These are phyloP conservation scores for Rhynchotus rufescens DNA, from an alignment of 2,797 vertebrate species.

Conservation along the genomic window DNA sequence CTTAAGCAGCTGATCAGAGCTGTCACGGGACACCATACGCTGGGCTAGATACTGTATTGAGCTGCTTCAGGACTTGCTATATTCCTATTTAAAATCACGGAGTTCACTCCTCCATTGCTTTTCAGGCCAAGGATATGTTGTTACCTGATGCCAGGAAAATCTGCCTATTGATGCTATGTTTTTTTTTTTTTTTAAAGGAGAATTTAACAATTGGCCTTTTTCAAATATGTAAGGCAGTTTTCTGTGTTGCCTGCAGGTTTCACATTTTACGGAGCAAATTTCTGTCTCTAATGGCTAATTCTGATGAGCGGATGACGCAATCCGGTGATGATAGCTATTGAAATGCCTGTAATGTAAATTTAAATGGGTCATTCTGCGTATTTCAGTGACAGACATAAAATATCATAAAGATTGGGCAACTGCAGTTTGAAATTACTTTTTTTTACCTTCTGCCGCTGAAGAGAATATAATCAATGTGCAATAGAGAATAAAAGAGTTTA, in stretches of 20 bases:
- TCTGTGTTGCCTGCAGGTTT: slow-evolving; percentile 33
- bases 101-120: slow-evolving; percentile 9
- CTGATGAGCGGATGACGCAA: slow-evolving; percentile 30
- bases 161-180: neutral
- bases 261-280: slow-evolving; percentile 47
- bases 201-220: slow-evolving; percentile 30
- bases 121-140: neutral
- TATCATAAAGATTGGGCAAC: slow-evolving; percentile 3
- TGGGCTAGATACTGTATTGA: neutral
- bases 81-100: neutral
- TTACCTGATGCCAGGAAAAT: slow-evolving; percentile 6
- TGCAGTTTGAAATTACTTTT: slow-evolving; percentile 18
- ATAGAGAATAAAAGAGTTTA: slow-evolving; percentile 42
- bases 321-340: slow-evolving; percentile 44
- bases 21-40: neutral
- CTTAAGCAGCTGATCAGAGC: neutral
- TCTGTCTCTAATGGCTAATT: slow-evolving; percentile 45
- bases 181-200: neutral
- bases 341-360: slow-evolving; percentile 48
- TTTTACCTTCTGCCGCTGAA: slow-evolving; percentile 47
- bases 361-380: slow-evolving; percentile 55
- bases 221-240: neutral
- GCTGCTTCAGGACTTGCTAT: slow-evolving; percentile 8
- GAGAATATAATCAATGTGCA: slow-evolving; percentile 40
- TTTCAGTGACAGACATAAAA: slow-evolving; percentile 55